Conservation (phyloP, 2,113 vertebrate genomes). For the Barnardius zonarius region DNA sequence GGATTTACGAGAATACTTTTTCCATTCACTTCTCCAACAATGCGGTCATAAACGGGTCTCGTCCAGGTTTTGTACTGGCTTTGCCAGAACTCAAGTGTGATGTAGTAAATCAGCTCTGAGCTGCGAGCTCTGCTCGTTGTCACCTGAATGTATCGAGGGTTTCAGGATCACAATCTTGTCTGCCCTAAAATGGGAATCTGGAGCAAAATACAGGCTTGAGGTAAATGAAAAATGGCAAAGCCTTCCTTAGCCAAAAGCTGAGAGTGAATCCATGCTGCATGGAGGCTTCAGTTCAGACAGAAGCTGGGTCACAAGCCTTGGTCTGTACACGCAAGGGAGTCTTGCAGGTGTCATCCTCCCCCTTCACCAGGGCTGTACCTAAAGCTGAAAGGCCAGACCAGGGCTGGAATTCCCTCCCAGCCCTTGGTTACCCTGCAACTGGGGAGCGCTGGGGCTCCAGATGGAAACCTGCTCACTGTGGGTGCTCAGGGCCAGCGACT, state of each 20-base stretch:
- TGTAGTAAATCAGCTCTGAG: not conserved
- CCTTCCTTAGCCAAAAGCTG: not conserved
- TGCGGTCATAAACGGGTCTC: not conserved
- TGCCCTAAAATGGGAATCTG: rapidly evolving
- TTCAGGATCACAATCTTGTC: rapidly evolving
- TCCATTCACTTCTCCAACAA: not conserved
- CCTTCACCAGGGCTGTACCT: not conserved
- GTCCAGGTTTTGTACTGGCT: not conserved
- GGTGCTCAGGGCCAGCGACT: not conserved
- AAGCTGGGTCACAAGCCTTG: not conserved
- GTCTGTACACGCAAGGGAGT: not conserved
- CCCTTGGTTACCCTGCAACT: not conserved
- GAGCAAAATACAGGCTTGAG: not conserved
- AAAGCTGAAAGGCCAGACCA: not conserved
- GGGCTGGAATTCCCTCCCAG: not conserved
- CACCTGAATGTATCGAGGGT: rapidly evolving
- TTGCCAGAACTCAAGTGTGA: not conserved
- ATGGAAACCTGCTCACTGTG: not conserved
- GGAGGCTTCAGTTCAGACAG: not conserved
- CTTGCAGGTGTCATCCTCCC: not conserved
- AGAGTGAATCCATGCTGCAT: rapidly evolving
- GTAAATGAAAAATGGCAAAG: not conserved
- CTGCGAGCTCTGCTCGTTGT: not conserved
- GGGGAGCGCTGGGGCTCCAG: not conserved
- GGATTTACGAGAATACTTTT: not conserved